A percentile compares a stretch with the other conserved stretches of the same genome.
phyloP scores from a whole-genome alignment of 2,113 vertebrate genomes.

The Pedionomus torquatus region DNA sequence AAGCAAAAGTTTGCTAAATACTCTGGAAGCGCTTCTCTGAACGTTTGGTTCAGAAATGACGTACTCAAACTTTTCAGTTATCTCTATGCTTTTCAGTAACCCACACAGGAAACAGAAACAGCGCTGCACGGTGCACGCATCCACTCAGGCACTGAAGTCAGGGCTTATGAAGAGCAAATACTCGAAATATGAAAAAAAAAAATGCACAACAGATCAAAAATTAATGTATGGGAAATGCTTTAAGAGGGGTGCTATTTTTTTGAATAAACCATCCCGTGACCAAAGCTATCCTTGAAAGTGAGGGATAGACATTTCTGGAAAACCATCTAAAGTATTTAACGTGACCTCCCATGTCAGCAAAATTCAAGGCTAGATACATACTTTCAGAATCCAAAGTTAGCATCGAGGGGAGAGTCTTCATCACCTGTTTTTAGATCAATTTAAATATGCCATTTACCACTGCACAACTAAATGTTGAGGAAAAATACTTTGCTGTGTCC shows the following conservation, averaged over 20 bases:
- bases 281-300: background rate
- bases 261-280: background rate
- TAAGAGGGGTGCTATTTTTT: background rate
- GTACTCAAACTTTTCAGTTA: background rate
- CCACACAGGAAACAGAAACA: background rate
- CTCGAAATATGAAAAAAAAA: background rate
- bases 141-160: background rate
- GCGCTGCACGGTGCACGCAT: accelerated
- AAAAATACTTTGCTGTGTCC: background rate
- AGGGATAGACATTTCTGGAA: background rate
- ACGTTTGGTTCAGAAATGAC: background rate
- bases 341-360: background rate
- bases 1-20: slow-evolving; percentile 43
- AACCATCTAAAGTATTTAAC: background rate
- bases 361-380: background rate
- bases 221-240: background rate
- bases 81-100: background rate
- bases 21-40: background rate
- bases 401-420: background rate
- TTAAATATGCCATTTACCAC: background rate
- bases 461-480: background rate
- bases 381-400: background rate
- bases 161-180: background rate
- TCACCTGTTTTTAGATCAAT: background rate
- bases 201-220: background rate